Percentiles rank a stretch among this genome's conserved stretches.
These are phyloP conservation scores for Perca schrenkii DNA, from an alignment of 2,113 vertebrate species.

Conservation along the genomic window DNA sequence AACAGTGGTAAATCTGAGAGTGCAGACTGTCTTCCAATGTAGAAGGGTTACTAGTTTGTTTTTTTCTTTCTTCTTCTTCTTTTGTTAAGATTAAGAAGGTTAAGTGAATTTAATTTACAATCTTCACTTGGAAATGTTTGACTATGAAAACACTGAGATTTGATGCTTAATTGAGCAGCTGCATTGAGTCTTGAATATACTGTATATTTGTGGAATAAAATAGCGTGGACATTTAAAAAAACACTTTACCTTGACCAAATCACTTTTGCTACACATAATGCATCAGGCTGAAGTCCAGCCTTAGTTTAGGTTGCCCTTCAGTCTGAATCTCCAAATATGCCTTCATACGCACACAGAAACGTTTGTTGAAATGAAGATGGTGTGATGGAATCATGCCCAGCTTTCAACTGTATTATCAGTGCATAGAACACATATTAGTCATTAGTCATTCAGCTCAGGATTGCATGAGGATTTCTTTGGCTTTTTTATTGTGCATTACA, in stretches of 20 bases:
- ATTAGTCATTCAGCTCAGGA: conserved; percentile 15
- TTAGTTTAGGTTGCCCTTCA: neutral
- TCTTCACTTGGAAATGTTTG: conserved; percentile 31
- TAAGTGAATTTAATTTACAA: neutral
- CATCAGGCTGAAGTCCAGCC: neutral
- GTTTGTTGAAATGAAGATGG: conserved; percentile 19
- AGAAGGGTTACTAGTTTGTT: conserved; percentile 5
- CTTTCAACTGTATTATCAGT: conserved; percentile 21
- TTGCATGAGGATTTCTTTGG: conserved; percentile 11
- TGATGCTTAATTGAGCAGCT: neutral
- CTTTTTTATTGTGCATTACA: conserved; percentile 23
- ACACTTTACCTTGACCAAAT: conserved; percentile 13
- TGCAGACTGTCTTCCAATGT: neutral
- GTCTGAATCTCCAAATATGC: neutral
- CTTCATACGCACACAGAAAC: conserved; percentile 21
- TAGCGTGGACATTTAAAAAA: neutral
- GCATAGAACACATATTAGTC: neutral
- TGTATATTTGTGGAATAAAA: conserved; percentile 1
- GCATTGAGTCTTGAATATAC: neutral
- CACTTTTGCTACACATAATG: neutral
- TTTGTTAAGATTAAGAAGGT: neutral
- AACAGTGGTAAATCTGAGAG: conserved; percentile 2
- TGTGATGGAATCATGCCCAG: conserved; percentile 27
- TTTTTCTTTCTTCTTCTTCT: no score
- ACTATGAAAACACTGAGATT: neutral